Base-by-base conservation (phyloP, 2,797 vertebrate species). In the Melanotaenia maccullochi region DNA sequence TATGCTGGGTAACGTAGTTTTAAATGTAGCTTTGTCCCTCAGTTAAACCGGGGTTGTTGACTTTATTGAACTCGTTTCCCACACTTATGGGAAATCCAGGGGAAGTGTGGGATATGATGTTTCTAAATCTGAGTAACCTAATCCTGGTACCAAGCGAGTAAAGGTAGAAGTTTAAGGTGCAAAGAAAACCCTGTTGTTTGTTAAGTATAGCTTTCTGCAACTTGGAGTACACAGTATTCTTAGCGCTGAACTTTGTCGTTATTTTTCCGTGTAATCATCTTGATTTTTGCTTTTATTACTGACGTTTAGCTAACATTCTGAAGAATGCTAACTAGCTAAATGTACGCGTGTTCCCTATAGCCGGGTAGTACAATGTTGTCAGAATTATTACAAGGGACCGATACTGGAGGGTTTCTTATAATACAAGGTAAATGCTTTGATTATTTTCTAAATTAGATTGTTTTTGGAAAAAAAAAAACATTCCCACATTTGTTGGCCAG, bases 361-460 rank as follows among this genome's bases (percentile, higher is more conserved):
- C 49, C 18, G 9, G 22, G 20, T 8, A 58, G 20, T 20, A 81
- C 54, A 62, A 95, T 96, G 95, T 84, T 95, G 85, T 68, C 86
- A 56, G 93, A 94, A 42, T 38, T 93, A 55, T 44, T 94, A 20
- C 90, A 94, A 75, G 92, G 87, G 66, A 51, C 57, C n/a, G 94
- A 95, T 24, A 61, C 67, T 33, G 94, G 92, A 73, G 92, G 92
- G 56, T 76, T 96, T 51, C 79, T 93, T 25, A 60, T 96, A 44
- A 92, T 95, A 68, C 85, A 90, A 92, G 95, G 94, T 95, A 93
- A 70, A 49, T 11, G 3, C 16, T 57, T 52, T 28, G 13, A 59
- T 36, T 14, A 16, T 35, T 18, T 16, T 12, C 5, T 0, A 28
- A 51, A 1, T 6, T n/a, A 49, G 0, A 49, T 60, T 14, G 12